Base-by-base conservation (phyloP, 2,113 vertebrate genomes). In the Forbesichthys papilliferus region DNA sequence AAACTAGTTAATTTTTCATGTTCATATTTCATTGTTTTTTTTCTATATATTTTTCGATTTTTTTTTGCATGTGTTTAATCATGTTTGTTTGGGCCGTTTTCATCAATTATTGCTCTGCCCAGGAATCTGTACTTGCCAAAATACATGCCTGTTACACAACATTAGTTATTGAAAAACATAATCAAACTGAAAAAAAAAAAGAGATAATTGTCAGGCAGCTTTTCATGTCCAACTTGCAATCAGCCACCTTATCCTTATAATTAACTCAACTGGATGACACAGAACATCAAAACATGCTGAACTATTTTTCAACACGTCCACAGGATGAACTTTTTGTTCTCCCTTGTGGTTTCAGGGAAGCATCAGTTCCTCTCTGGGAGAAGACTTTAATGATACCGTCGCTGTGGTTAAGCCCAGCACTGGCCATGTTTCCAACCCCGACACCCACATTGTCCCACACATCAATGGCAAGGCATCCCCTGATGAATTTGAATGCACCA, bases 401-500 rank as follows among this genome's bases (percentile, higher is more conserved):
- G 73, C 90, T 33, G 78, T 90, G 63, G 88, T 89, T 70, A 91
- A 94, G 68, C 92, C 92, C 81, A 96, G 94, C 81, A 94, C 94
- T 18, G 92, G 86, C 80, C 82, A 89, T 74, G 81, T 81, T 68
- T 87, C 86, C 63, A 83, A 72, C 12, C 62, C 90, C 16, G 95
- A 95, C 59, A 9, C 75, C 61, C 68, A 91, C 3, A 9, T 80
- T 64, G 73, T 76, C 64, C 64, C 91, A 47, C 88, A 91, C 2
- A 61, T 89, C 81, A 95, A 92, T 79, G 94, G 93, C 13, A 93
- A 92, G 57, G 76, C 85, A 4, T 68, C 89, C 36, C 82, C 76
- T 64, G 95, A 97, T 55, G 96, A 96, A 59, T 93, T 96, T 68
- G 95, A 97, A 54, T 91, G 90, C 14, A 79, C 94, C 18, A 92